A percentile compares a stretch with the other conserved stretches of the same genome.
Conservation (phyloP, 2,113 vertebrate species). For the Forbesichthys papilliferus region DNA sequence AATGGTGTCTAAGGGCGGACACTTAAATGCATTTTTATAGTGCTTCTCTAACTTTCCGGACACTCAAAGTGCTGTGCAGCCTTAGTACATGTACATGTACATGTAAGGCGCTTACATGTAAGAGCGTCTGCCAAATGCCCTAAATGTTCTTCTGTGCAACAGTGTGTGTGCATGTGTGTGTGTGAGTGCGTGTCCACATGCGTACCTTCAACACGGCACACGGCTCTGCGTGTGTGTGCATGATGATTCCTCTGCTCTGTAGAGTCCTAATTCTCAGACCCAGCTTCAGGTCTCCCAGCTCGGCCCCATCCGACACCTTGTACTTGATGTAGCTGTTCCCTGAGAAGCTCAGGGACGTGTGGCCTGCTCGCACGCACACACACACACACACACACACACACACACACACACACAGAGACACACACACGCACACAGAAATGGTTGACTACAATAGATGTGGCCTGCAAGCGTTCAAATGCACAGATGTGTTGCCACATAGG, state of each 20-base stretch:
- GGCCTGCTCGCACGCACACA: slow-evolving; percentile 78
- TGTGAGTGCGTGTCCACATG: slow-evolving; percentile 9
- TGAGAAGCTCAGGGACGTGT: slow-evolving; percentile 94
- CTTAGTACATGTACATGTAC: background rate
- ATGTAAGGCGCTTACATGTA: background rate
- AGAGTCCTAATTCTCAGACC: slow-evolving; percentile 91
- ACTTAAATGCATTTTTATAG: too few species aligned
- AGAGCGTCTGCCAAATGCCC: too few species aligned
- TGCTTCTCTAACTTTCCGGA: too few species aligned
- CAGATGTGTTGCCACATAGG: background rate
- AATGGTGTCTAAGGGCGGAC: too few species aligned
- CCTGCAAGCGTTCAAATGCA: background rate
- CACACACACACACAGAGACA: slow-evolving; percentile 20
- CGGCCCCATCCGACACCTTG: slow-evolving; percentile 85
- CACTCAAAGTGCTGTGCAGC: background rate
- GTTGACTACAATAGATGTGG: slow-evolving; percentile 57
- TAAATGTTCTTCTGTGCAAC: too few species aligned
- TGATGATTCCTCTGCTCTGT: slow-evolving; percentile 92
- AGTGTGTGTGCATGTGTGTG: background rate
- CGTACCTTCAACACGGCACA: slow-evolving; percentile 91
- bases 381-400: slow-evolving; percentile 14
- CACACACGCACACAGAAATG: slow-evolving; percentile 17
- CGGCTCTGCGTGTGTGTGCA: slow-evolving; percentile 90
- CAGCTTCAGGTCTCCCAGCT: slow-evolving; percentile 87
- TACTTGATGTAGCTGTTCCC: slow-evolving; percentile 98